Conservation (phyloP, 2,797 vertebrate genomes). For the Peromyscus nudipes region DNA sequence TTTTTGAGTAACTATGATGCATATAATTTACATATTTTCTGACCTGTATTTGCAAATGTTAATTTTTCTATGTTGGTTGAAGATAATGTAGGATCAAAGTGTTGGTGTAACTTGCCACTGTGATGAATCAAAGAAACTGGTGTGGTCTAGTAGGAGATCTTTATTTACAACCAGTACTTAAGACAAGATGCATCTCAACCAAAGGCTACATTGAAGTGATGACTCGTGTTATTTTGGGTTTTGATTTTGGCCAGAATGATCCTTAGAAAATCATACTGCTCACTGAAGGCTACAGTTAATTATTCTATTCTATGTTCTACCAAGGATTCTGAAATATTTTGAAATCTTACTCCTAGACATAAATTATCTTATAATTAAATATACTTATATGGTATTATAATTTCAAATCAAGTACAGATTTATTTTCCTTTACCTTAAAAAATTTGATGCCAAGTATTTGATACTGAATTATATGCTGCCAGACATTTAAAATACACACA, state of each 20-base stretch:
- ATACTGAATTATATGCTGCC: background rate
- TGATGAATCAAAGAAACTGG: background rate
- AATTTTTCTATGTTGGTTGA: background rate
- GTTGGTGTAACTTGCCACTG: background rate
- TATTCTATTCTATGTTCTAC: background rate
- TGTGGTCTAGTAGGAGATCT: background rate
- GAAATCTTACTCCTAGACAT: background rate
- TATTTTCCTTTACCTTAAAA: background rate
- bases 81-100: background rate
- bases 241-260: background rate
- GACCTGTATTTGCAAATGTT: background rate
- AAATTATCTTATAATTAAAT: background rate
- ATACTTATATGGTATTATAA: background rate
- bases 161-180: background rate
- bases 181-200: background rate
- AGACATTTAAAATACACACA: background rate
- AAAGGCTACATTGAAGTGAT: background rate
- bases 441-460: background rate
- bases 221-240: background rate
- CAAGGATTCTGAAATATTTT: background rate
- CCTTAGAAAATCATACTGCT: background rate
- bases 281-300: background rate
- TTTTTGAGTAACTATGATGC: background rate
- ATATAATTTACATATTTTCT: background rate
- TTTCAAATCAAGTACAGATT: background rate